Evolutionary conservation across 1,140 invertebrate genomes (phyloP), one percentile per base, ranked within the genome.

Genomic region (Chymomyza costata): DNA sequence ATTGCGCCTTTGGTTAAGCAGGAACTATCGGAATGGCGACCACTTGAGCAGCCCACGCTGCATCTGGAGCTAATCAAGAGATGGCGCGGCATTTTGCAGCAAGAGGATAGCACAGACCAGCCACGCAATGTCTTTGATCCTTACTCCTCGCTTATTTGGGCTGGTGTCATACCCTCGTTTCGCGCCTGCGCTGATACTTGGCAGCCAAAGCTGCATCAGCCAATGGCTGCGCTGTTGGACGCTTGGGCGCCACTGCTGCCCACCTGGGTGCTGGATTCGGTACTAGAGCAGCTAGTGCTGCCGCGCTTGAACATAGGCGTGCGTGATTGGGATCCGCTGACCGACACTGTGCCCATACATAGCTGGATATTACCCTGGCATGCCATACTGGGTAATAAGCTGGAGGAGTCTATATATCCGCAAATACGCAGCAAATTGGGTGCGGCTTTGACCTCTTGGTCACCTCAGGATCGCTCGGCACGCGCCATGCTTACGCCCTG

Each of bases 301-400:
- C 95, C 95, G 1, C 89, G 91, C 48, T 84, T 99, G 25, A 90
- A 92, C 18, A 78, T 87, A 10, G 95, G 94, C 64, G 95, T 97
- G 0, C 91, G 94, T 32, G 89, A 91, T 31, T 99, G 97, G 98
- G 95, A 99, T 88, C 97, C 98, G 0, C 87, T 97, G 0, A 94
- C 92, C 0, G 97, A 99, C 82, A 93, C 93, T 0, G 90, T 97
- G 45, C 97, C 97, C 1, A 95, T 99, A 60, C 97, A 99, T 86
- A 90, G 92, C 5, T 99, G 98, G 98, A 91, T 99, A 48, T 92
- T 98, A 86, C 98, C 98, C 0, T 99, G 97, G 97, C 68, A 74
- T 10, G 54, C 40, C 2, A 80, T 86, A 5, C 39, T 86, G 21
- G 89, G 89, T 31, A 62, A 74, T 1, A 87, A 87, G 37, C 78